Conservation (phyloP, 2,797 vertebrate genomes). For the Novumbra hubbsi region DNA sequence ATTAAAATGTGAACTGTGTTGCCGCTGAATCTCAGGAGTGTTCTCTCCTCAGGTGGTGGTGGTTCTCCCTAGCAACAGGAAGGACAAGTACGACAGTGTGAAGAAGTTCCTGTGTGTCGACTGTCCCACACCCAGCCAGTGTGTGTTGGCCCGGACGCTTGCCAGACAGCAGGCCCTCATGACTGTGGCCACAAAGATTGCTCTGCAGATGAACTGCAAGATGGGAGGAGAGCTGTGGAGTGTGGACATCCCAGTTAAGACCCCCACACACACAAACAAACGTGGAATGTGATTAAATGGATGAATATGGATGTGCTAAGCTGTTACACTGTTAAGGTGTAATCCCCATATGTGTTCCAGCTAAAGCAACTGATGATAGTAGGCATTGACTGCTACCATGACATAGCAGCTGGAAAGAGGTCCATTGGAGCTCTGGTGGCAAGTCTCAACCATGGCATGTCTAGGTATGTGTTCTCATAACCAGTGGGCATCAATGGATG, state of each 20-base stretch:
- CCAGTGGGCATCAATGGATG: neutral
- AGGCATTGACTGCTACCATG: constrained; percentile 93
- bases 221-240: constrained; percentile 97
- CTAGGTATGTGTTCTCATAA: constrained; percentile 70
- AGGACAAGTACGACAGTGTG: constrained; percentile 90
- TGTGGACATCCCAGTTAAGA: constrained; percentile 90
- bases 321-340: neutral
- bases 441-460: constrained; percentile 89
- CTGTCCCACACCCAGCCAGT: constrained; percentile 91
- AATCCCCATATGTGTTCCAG: constrained; percentile 57
- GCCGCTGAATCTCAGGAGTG: neutral
- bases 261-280: neutral
- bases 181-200: constrained; percentile 92
- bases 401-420: constrained; percentile 78
- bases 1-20: neutral
- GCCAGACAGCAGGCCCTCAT: constrained; percentile 80
- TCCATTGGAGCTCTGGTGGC: constrained; percentile 93
- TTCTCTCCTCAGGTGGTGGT: constrained; percentile 81
- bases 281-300: neutral
- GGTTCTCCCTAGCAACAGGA: constrained; percentile 83
- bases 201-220: constrained; percentile 94
- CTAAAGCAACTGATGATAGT: constrained; percentile 93
- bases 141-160: constrained; percentile 85
- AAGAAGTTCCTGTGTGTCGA: constrained; percentile 94
- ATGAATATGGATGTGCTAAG: neutral